Evolutionary conservation across 2,113 vertebrate genomes (phyloP).

Genomic region (Anas platyrhynchos): DNA sequence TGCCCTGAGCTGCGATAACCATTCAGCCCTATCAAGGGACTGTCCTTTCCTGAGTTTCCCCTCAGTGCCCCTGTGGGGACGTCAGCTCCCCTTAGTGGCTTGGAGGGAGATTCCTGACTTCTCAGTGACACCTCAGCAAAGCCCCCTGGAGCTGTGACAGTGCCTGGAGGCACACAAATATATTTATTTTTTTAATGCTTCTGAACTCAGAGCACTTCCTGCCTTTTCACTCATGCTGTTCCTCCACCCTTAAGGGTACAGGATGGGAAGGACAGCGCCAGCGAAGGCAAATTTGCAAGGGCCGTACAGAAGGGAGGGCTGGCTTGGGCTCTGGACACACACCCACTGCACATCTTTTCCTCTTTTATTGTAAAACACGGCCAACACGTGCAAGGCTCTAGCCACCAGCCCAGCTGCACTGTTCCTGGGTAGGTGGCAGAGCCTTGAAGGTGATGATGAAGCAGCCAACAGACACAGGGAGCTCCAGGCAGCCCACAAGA

Average conservation of each 20-base stretch:
- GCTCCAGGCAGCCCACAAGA: slow-evolving; percentile 10
- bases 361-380: slow-evolving; percentile 67
- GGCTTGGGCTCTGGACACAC: background rate
- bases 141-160: background rate
- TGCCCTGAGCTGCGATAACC: background rate
- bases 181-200: background rate
- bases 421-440: background rate
- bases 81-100: background rate
- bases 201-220: background rate
- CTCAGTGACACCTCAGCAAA: background rate
- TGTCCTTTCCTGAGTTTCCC: background rate
- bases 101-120: background rate
- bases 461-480: slow-evolving; percentile 44
- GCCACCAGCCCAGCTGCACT: background rate
- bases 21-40: too few relatives aligned
- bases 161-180: background rate
- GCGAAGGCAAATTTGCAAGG: background rate
- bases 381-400: background rate
- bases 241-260: background rate
- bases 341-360: background rate
- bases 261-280: background rate
- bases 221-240: background rate
- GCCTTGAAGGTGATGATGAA: background rate
- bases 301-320: background rate
- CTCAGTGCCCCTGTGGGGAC: background rate